phyloP scores from a whole-genome alignment of 2,888 invertebrate genomes.

The Antitype chi region DNA sequence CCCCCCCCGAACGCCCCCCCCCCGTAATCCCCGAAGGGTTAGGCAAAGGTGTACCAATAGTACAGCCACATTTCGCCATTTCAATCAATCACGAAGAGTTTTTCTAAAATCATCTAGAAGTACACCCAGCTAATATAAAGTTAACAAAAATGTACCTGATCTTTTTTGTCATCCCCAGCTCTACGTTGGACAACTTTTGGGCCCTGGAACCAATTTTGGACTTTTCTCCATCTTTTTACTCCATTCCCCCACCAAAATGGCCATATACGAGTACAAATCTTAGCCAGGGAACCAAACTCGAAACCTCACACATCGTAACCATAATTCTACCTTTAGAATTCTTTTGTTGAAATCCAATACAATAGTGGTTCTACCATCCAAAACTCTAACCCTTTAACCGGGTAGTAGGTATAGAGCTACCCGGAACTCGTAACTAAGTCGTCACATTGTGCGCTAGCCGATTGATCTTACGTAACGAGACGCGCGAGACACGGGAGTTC shows the following conservation, averaged over 20 bases:
- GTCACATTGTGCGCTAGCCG: conserved; percentile 47
- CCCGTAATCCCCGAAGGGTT: too few species aligned
- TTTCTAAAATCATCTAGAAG: neutral
- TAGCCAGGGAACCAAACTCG: neutral
- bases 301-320: neutral
- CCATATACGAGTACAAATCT: neutral
- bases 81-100: neutral
- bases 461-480: conserved; percentile 56
- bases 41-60: neutral
- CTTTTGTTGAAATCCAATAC: conserved; percentile 36
- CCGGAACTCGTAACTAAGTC: conserved; percentile 43
- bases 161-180: neutral
- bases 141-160: neutral
- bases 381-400: conserved; percentile 5
- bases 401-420: neutral
- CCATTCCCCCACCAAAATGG: neutral
- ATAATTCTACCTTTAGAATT: conserved; percentile 6
- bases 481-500: conserved; percentile 32
- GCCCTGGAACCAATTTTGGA: neutral
- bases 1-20: too few species aligned
- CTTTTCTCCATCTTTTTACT: neutral
- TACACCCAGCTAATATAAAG: neutral
- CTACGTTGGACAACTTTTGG: neutral
- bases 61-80: neutral
- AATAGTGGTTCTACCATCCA: neutral